Conservation (phyloP, 2,113 vertebrate species). For the Podocnemis expansa region DNA sequence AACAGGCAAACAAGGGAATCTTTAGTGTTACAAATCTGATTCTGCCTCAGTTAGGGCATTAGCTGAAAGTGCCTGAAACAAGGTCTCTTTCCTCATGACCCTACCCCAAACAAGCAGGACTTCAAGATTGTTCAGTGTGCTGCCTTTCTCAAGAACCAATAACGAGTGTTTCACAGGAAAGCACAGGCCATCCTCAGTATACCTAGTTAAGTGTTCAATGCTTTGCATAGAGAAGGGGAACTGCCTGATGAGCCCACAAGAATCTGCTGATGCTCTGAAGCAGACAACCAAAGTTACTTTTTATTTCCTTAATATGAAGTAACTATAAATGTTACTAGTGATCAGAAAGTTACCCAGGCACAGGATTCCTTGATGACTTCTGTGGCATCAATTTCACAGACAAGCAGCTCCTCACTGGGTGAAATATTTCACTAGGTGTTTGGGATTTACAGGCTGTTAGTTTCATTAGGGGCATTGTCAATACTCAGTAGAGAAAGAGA, state of each 20-base stretch:
- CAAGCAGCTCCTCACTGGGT: background rate
- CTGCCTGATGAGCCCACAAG: background rate
- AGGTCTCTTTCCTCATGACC: background rate
- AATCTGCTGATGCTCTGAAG: background rate
- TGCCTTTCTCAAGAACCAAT: background rate
- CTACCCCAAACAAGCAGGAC: background rate
- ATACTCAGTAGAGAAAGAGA: background rate
- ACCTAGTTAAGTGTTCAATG: background rate
- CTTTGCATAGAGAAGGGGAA: background rate
- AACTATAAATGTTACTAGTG: background rate
- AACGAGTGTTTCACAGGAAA: background rate
- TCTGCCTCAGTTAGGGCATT: fast-evolving
- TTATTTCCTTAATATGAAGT: background rate
- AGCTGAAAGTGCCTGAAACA: fast-evolving
- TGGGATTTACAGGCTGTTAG: background rate
- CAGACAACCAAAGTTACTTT: background rate
- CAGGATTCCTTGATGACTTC: background rate
- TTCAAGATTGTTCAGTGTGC: background rate
- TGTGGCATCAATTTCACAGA: fast-evolving
- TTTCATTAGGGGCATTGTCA: background rate
- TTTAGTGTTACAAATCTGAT: background rate
- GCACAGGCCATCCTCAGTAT: background rate
- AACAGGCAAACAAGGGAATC: background rate
- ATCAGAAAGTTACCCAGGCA: background rate
- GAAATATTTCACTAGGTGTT: background rate